Percentiles rank a stretch among this genome's conserved stretches.
Evolutionary conservation across 2,797 vertebrate genomes (phyloP).

Genomic region (Phoxinus dragarum): DNA sequence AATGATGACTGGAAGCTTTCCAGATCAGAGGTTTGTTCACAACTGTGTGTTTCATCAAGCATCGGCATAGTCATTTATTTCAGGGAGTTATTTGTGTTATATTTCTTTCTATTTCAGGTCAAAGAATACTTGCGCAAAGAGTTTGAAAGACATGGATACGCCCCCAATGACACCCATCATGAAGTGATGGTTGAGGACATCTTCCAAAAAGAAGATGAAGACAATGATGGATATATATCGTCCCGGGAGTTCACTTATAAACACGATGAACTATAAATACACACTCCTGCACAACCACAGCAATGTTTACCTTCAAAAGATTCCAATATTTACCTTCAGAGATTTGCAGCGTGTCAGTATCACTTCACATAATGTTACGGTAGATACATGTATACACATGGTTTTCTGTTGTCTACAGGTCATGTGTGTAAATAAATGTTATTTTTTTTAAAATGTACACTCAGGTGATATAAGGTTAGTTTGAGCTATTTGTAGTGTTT

Average conservation of each 20-base stretch:
- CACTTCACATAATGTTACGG: constrained; percentile 14
- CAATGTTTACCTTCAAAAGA: constrained; percentile 29
- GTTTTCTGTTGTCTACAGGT: constrained; percentile 10
- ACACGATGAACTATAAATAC: constrained; percentile 90
- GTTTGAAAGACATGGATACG: constrained; percentile 90
- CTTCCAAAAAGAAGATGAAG: constrained; percentile 94
- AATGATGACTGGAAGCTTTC: constrained; percentile 98
- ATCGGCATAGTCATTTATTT: neutral
- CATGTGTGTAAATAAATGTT: neutral
- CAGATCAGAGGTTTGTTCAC: constrained; percentile 83
- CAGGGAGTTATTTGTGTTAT: neutral
- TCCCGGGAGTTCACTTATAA: constrained; percentile 96
- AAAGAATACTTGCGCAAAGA: constrained; percentile 93
- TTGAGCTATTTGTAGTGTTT: neutral
- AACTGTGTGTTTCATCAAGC: neutral
- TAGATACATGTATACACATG: neutral
- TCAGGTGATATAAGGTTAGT: constrained; percentile 1
- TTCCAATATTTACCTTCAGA: neutral
- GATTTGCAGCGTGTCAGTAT: neutral
- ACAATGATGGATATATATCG: constrained; percentile 94
- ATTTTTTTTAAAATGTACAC: neutral
- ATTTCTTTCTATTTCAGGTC: constrained; percentile 78
- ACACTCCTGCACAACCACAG: neutral
- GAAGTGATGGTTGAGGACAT: constrained; percentile 92
- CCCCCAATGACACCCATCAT: constrained; percentile 92